Evolutionary conservation across 2,113 vertebrate species (phyloP).

Genomic region (Leiothrix lutea): DNA sequence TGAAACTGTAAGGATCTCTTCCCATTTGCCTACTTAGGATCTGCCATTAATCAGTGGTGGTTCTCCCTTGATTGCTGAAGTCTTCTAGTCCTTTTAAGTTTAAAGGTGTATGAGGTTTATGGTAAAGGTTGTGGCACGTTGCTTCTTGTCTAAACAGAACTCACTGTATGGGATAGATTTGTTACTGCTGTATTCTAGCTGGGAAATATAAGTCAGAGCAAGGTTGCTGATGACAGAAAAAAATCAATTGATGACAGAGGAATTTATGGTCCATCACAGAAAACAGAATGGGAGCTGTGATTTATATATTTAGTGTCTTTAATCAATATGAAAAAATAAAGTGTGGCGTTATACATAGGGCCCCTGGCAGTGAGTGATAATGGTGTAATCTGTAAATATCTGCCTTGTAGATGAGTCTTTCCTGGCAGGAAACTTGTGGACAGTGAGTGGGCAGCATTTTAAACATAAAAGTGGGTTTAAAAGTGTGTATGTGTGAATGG

Average conservation of each 20-base stretch:
- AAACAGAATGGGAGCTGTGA: slow-evolving; percentile 28
- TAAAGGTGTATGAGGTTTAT: background rate
- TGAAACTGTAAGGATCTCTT: background rate
- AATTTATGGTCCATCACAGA: slow-evolving; percentile 40
- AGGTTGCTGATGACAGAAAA: slow-evolving; percentile 42
- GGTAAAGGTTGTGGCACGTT: background rate
- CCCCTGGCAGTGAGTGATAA: background rate
- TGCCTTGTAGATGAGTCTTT: background rate
- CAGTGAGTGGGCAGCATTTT: background rate
- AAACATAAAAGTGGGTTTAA: background rate
- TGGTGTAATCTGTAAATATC: background rate
- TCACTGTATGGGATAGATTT: background rate
- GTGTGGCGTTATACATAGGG: background rate
- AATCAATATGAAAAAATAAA: slow-evolving; percentile 49
- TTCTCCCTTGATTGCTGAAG: background rate
- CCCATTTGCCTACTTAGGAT: background rate
- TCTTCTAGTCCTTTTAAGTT: background rate
- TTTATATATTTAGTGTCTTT: slow-evolving; percentile 59
- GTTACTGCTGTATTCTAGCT: background rate
- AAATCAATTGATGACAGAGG: slow-evolving; percentile 43
- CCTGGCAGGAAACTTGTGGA: background rate
- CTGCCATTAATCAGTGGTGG: background rate
- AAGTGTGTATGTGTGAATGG: background rate
- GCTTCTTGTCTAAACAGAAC: background rate
- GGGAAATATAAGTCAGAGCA: slow-evolving; percentile 34